Base-by-base conservation (phyloP, 2,113 vertebrate genomes). In the Miniopterus natalensis region DNA sequence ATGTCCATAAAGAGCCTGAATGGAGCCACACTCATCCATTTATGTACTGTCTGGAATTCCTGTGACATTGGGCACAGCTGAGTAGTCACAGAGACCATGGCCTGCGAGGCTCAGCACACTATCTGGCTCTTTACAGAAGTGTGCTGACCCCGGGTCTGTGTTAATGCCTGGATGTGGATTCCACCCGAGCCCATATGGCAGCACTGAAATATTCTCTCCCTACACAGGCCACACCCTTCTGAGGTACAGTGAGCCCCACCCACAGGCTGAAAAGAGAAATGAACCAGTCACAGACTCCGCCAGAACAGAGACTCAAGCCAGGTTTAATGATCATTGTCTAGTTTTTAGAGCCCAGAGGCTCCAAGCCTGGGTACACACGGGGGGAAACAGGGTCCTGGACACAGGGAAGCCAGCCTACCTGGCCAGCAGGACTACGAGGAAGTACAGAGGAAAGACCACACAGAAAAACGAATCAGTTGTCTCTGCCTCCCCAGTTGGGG, bases 251-350 rank as follows among this genome's bases (percentile, higher is more conserved):
- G n/a, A 95, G n/a, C 55, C 88, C 84, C 81, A 84, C 68, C 77
- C 90, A 71, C 47, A 71, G 66, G 68, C 88, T 94, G 92, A 87
- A 91, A 94, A 96, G 49, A 84, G 73, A 93, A 95, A 97, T 65
- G 93, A 96, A 96, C 84, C 94, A 97, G 83, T 84, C 97, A 95
- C 90, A 96, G 92, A 94, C 78, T 79, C 36, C 59, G 74, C 88
- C 74, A 95, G 95, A 94, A 92, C 92, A 17, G 63, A 98, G 96
- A 96, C 97, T 97, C 84, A 96, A 96, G 90, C 94, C 97, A 96
- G 97, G 96, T 97, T 97, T 98, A 98, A 97, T 98, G 96, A 88
- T 97, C 93, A 78, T 68, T 94, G 88, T 97, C 95, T 96, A 95
- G 94, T 94, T 90, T 88, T 75, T 70, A 95, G 97, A 97, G 96